Percentiles rank a stretch among this genome's conserved stretches.
phyloP scores from a whole-genome alignment of 2,888 invertebrate genomes.

The Heliconius sara region DNA sequence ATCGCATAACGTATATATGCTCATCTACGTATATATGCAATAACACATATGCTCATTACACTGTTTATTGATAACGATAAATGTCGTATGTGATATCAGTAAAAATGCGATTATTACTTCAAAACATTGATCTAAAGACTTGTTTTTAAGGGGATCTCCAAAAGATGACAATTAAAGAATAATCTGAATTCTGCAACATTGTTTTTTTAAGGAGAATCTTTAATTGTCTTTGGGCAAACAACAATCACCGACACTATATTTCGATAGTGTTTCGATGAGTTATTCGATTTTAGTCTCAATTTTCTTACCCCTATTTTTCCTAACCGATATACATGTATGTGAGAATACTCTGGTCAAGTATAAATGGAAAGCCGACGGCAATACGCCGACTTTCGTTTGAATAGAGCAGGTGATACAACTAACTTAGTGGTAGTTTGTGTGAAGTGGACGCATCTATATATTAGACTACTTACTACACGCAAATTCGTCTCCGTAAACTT shows the following conservation, averaged over 20 bases:
- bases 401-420: conserved; percentile 3
- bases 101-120: not conserved
- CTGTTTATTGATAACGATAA: not conserved
- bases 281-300: not conserved
- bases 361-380: conserved; percentile 22
- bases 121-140: not conserved
- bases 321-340: not conserved
- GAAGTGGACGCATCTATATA: not conserved
- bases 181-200: not conserved
- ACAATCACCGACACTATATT: not conserved
- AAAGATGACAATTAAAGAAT: not conserved
- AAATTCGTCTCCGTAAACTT: not conserved
- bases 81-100: not conserved
- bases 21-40: too few species aligned
- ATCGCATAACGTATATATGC: not conserved
- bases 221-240: too few species aligned
- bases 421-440: conserved; percentile 1
- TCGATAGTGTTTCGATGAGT: too few species aligned
- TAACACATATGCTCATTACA: not conserved
- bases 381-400: conserved; percentile 16
- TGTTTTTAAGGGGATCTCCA: not conserved
- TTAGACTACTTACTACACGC: not conserved
- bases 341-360: conserved; percentile 3
- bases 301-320: not conserved
- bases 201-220: too few species aligned